Percentiles rank a stretch among this genome's conserved stretches.
Evolutionary conservation across 2,113 vertebrate genomes (phyloP).

Genomic region (Seriola quinqueradiata): DNA sequence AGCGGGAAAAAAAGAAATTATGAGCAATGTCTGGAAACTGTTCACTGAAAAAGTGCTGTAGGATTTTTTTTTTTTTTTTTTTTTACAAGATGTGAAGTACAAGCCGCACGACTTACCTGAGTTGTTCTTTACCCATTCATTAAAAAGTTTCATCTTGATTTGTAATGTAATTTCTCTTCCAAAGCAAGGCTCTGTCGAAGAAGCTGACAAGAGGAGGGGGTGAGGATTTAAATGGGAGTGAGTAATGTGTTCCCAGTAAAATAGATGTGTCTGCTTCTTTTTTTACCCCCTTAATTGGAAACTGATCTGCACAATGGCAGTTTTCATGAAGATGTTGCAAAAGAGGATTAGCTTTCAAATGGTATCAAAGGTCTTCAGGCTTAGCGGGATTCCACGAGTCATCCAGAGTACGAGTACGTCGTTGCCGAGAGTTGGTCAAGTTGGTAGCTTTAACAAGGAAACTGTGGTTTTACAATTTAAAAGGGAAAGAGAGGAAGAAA

Average conservation of each 20-base stretch:
- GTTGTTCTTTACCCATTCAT: conserved; percentile 25
- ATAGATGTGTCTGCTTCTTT: conserved; percentile 26
- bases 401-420: conserved; percentile 41
- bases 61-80: conserved; percentile 3
- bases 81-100: conserved; percentile 11
- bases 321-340: conserved; percentile 60
- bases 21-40: conserved; percentile 49
- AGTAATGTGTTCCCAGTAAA: conserved; percentile 19
- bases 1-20: conserved; percentile 54
- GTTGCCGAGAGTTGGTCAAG: conserved; percentile 30
- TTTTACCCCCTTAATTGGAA: conserved; percentile 62
- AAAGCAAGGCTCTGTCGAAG: conserved; percentile 18
- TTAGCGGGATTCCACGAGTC: conserved; percentile 67
- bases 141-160: conserved; percentile 13
- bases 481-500: conserved; percentile 32
- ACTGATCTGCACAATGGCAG: conserved; percentile 53
- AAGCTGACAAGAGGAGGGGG: conserved; percentile 18
- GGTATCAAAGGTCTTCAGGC: conserved; percentile 62
- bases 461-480: conserved; percentile 21
- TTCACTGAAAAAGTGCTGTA: conserved; percentile 5
- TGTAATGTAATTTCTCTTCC: conserved; percentile 1
- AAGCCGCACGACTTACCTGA: conserved; percentile 15
- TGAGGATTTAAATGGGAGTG: conserved; percentile 32
- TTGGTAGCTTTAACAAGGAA: conserved; percentile 27
- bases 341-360: conserved; percentile 74